phyloP scores from a whole-genome alignment of 2,797 vertebrate species.

The Micromesistius poutassou region DNA sequence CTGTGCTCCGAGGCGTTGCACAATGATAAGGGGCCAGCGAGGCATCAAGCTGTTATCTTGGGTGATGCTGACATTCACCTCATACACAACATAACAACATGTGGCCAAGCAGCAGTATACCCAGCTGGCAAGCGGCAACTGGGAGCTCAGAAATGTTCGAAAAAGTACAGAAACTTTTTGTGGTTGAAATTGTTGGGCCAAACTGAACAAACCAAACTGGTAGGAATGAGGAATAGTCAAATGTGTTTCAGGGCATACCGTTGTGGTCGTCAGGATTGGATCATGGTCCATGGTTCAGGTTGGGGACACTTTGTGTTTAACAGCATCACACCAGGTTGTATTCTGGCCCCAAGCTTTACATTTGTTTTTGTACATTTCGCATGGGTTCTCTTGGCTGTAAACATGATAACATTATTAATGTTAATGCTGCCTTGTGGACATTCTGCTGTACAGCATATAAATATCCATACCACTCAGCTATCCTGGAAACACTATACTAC shows the following conservation, averaged over 20 bases:
- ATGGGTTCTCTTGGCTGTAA: not conserved
- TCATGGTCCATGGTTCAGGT: not conserved
- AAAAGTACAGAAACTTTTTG: not conserved
- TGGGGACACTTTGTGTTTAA: not conserved
- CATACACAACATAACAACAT: constrained; percentile 58
- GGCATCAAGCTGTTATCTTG: constrained; percentile 69
- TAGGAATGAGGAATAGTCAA: not conserved
- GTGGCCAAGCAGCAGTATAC: constrained; percentile 45
- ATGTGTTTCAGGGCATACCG: not conserved
- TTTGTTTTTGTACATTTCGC: not conserved
- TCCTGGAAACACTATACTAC: not conserved
- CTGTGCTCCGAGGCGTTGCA: constrained; percentile 54
- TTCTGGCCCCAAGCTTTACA: not conserved
- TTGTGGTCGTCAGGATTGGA: not conserved
- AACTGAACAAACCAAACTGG: not conserved
- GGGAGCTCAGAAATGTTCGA: no score
- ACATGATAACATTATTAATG: not conserved
- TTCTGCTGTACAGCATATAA: not conserved
- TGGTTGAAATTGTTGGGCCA: not conserved
- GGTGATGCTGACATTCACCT: constrained; percentile 69
- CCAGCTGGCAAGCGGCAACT: constrained; percentile 19
- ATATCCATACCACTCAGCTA: not conserved
- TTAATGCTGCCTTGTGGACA: constrained; percentile 1
- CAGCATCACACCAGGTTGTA: not conserved
- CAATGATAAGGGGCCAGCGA: constrained; percentile 60